Percentiles rank a stretch among this genome's conserved stretches.
These are phyloP conservation scores for Macquaria australasica DNA, from an alignment of 2,113 vertebrate genomes.

Conservation along the genomic window DNA sequence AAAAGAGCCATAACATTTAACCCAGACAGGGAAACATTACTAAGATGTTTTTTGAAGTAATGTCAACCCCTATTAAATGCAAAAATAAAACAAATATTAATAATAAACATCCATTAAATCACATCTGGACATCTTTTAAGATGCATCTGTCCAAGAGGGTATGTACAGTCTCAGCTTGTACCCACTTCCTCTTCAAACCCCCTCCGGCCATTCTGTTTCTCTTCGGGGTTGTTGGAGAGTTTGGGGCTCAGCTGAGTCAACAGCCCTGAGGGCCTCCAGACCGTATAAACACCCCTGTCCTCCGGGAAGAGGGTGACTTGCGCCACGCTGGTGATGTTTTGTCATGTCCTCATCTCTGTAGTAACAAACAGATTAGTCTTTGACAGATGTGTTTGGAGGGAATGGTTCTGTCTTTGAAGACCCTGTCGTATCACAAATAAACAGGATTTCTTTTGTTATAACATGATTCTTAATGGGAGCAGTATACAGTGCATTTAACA, in stretches of 20 bases:
- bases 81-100: conserved; percentile 15
- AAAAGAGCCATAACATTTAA: not conserved
- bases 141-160: not conserved
- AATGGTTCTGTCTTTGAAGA: not conserved
- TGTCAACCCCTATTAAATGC: not conserved
- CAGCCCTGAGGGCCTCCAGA: conserved; percentile 57
- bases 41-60: not conserved
- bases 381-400: conserved; percentile 56
- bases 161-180: conserved; percentile 33
- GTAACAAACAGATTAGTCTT: conserved; percentile 71
- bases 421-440: conserved; percentile 40
- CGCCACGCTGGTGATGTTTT: conserved; percentile 61
- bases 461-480: not conserved
- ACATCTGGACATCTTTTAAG: not conserved
- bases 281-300: conserved; percentile 62
- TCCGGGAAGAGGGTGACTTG: conserved; percentile 63
- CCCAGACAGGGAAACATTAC: not conserved
- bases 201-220: not conserved
- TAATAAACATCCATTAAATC: conserved; percentile 16
- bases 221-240: conserved; percentile 40
- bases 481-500: not conserved
- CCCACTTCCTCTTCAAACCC: conserved; percentile 19
- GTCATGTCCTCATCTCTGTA: conserved; percentile 66
- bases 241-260: conserved; percentile 73
- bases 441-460: conserved; percentile 16